Evolutionary conservation across 2,888 invertebrate genomes (phyloP), one percentile per base, ranked within the genome.

Genomic region (Mesorhabditis sp.): DNA sequence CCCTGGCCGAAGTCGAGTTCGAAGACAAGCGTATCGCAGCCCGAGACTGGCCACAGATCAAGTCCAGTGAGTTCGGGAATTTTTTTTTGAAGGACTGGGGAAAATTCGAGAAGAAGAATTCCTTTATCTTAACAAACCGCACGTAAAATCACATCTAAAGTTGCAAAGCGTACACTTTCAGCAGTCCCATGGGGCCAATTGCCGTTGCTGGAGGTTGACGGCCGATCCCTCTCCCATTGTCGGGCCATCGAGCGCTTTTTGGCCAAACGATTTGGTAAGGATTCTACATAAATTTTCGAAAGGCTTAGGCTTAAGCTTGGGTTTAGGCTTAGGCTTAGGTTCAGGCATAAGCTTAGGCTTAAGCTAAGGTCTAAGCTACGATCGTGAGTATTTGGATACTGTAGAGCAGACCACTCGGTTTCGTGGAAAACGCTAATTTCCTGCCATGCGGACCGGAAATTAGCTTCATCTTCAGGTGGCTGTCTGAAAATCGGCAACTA

Each of bases 191-290:
- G 73, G 43, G 77, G 75, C 41, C 75, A 79, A 50, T 68, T 79
- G 50, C 79, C 79, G 43, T 74, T 79, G 50, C 67, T 79, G 43
- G 72, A 75, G 28, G 77, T 79, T 5, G 76, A 79, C 64, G 77
- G 76, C 10, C 72, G 73, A 62, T 70, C 67, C 62, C 66, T 79
- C 45, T 70, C 74, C 6, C 77, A 79, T 66, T 74, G 75, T 42
- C 70, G 79, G 2, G 74, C 72, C 10, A 79, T 79, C 50, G 77
- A 77, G 67, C 72, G 76, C 4, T 78, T 72, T 70, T 69, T 78
- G 63, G 78, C 72, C 7, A 75, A 74, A 62, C 70, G 62, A 15
- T 73, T 77, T 62, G 77, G 77, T 77, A 45, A 67, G 73, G 69
- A 2, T 43, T 13, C 50, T n/a, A n/a, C 4, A 10, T 45, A 62